phyloP scores from a whole-genome alignment of 2,888 invertebrate species.

The Scaptomyza flava region DNA sequence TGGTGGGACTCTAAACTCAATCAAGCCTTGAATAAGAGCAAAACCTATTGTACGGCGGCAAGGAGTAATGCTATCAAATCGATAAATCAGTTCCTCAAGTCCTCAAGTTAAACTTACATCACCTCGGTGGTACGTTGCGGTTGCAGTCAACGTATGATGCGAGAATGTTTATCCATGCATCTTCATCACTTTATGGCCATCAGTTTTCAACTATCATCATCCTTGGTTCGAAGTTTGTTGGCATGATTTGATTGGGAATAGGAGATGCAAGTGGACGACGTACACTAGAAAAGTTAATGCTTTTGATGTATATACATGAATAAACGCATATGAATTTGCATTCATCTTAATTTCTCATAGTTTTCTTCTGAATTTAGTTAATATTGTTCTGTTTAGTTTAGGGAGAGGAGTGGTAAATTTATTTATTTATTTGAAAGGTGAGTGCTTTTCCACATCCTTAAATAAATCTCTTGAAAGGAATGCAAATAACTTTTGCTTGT shows the following conservation, averaged over 20 bases:
- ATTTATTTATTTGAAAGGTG: no score
- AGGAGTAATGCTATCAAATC: constrained; percentile 1
- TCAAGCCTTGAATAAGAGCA: neutral
- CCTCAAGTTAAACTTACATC: no score
- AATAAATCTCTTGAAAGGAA: no score
- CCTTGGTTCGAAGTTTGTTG: no score
- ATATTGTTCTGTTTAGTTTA: no score
- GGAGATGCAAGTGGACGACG: constrained; percentile 5
- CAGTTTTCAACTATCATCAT: no score
- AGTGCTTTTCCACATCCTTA: no score
- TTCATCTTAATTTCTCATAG: no score
- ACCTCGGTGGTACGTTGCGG: no score
- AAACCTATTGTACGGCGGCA: neutral
- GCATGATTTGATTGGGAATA: constrained; percentile 1
- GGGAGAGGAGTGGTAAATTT: no score
- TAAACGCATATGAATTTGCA: neutral
- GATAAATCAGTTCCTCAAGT: constrained; percentile 3
- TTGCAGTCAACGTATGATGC: no score
- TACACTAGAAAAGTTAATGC: neutral
- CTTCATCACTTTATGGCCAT: neutral
- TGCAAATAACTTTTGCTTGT: neutral
- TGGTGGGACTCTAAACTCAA: neutral
- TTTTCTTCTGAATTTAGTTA: no score
- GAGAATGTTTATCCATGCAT: neutral
- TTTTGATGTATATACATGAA: neutral